Evolutionary conservation across 1,140 invertebrate genomes (phyloP).

Genomic region (Limonius californicus): DNA sequence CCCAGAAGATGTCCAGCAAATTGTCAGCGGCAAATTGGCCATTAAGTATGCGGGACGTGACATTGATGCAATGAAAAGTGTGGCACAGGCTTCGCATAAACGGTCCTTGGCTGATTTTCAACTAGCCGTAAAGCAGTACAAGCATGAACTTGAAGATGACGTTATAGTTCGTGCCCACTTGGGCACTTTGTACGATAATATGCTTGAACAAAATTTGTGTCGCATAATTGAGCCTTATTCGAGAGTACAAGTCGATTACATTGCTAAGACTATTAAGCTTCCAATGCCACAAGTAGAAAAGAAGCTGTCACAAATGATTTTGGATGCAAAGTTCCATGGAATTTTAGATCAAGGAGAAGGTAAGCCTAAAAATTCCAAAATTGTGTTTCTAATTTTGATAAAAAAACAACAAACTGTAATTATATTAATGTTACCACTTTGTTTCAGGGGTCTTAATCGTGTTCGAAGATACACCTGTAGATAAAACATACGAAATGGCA

Average conservation of each 20-base stretch:
- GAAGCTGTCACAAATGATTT: constrained; percentile 99
- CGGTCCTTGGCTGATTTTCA: constrained; percentile 96
- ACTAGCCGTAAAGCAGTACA: constrained; percentile 78
- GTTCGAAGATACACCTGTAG: constrained; percentile 90
- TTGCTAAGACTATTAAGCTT: constrained; percentile 84
- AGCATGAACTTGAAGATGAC: constrained; percentile 91
- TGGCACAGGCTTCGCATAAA: constrained; percentile 94
- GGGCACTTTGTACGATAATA: constrained; percentile 94
- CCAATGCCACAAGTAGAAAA: constrained; percentile 92
- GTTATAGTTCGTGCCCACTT: constrained; percentile 95
- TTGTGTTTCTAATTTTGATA: neutral
- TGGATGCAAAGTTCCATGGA: constrained; percentile 96
- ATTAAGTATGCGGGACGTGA: constrained; percentile 94
- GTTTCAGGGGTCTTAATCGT: constrained; percentile 80
- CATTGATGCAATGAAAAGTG: constrained; percentile 96
- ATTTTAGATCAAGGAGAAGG: constrained; percentile 98
- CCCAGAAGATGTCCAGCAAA: constrained; percentile 93
- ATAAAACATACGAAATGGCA: constrained; percentile 96
- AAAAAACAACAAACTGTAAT: neutral
- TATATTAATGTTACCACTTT: neutral
- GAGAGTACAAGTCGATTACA: constrained; percentile 80
- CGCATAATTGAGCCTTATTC: constrained; percentile 99
- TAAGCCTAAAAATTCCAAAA: constrained; percentile 8
- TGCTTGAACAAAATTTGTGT: constrained; percentile 98
- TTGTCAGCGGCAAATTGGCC: constrained; percentile 94